A percentile compares a stretch with the other conserved stretches of the same genome.
phyloP scores from a whole-genome alignment of 2,888 invertebrate genomes.

The Drosophila atroscutellata region DNA sequence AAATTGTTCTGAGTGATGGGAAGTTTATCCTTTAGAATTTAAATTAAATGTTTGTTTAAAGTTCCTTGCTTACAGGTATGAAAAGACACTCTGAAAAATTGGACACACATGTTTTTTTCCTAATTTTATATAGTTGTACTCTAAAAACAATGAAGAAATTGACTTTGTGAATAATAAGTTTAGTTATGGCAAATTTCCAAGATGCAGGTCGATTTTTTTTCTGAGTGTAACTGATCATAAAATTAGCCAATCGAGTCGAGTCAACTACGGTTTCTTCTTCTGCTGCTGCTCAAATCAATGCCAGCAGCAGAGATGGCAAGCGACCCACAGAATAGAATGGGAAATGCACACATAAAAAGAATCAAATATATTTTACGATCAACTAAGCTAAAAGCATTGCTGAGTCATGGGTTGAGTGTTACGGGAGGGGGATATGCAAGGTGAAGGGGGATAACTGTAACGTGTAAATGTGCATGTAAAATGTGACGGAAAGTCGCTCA shows the following conservation, averaged over 20 bases:
- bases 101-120: neutral
- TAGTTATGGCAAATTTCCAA: neutral
- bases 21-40: too few relatives aligned
- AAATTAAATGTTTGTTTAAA: neutral
- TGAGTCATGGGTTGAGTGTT: slow-evolving; percentile 37
- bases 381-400: slow-evolving; percentile 54
- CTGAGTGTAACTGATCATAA: slow-evolving; percentile 37
- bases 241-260: slow-evolving; percentile 63
- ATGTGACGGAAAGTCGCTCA: slow-evolving; percentile 70
- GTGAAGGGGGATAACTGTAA: slow-evolving; percentile 22
- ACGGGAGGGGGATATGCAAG: neutral
- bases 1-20: neutral
- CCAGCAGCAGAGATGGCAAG: slow-evolving; percentile 11
- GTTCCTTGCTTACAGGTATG: neutral
- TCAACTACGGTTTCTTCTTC: slow-evolving; percentile 2
- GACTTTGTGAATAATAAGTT: neutral
- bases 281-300: slow-evolving; percentile 48
- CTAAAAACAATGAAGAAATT: neutral
- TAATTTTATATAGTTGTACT: neutral
- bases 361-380: slow-evolving; percentile 59
- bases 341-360: slow-evolving; percentile 41
- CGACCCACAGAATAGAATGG: slow-evolving; percentile 19
- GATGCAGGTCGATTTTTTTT: neutral
- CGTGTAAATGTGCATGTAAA: slow-evolving; percentile 68
- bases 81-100: neutral